Evolutionary conservation across 2,113 vertebrate species (phyloP).

Genomic region (Phrynosoma blainvillii): DNA sequence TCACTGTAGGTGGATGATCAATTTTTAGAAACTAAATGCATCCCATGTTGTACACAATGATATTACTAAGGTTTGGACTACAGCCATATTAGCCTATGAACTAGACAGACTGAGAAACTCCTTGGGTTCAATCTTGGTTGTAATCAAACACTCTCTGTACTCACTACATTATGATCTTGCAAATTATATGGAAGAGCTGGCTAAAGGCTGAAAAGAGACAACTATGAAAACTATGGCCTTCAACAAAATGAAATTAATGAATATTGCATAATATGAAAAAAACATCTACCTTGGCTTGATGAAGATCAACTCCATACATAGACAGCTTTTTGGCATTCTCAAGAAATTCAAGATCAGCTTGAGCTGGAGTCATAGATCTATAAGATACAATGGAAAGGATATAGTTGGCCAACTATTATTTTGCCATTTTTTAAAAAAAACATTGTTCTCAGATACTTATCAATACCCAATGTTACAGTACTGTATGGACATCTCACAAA

Average conservation of each 20-base stretch:
- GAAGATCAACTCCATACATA: conserved; percentile 98
- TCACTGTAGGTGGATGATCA: background rate
- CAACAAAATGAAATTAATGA: background rate
- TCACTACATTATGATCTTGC: background rate
- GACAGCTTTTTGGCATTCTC: conserved; percentile 98
- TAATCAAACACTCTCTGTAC: background rate
- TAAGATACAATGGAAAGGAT: conserved; percentile 20
- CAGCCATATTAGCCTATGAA: background rate
- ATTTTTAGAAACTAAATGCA: background rate
- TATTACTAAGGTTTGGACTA: background rate
- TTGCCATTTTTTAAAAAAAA: background rate
- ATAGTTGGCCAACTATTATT: background rate
- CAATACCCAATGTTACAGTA: background rate
- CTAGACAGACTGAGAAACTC: background rate
- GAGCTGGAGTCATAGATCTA: conserved; percentile 96
- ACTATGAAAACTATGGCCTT: background rate
- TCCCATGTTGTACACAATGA: background rate
- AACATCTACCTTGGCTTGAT: conserved; percentile 90
- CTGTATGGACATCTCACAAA: background rate
- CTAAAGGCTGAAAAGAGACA: background rate
- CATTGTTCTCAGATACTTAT: background rate
- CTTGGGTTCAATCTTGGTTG: background rate
- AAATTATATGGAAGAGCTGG: background rate
- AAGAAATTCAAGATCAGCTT: conserved; percentile 96
- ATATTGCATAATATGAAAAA: background rate